Base-by-base conservation (phyloP, 2,888 invertebrate species). In the Pollenia griseotomentosa region DNA sequence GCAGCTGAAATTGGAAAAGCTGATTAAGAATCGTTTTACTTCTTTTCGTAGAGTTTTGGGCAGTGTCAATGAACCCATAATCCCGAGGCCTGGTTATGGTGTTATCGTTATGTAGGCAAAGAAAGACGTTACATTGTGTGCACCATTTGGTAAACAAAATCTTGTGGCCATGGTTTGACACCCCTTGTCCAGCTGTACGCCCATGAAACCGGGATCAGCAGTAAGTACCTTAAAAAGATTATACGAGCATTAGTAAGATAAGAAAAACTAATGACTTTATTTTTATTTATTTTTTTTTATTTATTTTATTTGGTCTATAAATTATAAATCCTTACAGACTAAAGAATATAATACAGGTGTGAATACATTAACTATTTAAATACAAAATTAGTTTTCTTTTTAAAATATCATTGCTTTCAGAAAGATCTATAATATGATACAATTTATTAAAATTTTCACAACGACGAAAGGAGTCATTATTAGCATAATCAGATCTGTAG, bases 101-200 rank as follows among this genome's bases (percentile, higher is more conserved):
- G 98, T 93, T 96, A 98, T 93, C 95, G 96, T 89, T 92, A 96
- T 48, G 95, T 99, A 42, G 99, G 99, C 6, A 95, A 96, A 86
- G 95, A 95, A 66, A 96, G 95, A 88, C 98, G 98, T 93, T 97
- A 99, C 79, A 97, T 99, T 91, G 98, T 97, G 0, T 99, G 99
- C 93, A 99, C 99, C 0, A 99, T 98, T 94, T 99, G 99, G 99
- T 99, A 99, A 94, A 99, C 99, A 0, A 99, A 99, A 94, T 99
- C 99, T 7, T 99, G 99, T 10, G 99, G 99, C 0, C 99, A 99
- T 94, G 97, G 99, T 23, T 95, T 99, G 66, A 98, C 99, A 98
- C 99, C 51, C 98, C 99, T 48, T 94, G 99, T 71, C 99, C 0
- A 99, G 99, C 23, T 98, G 98, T 23, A 99, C 98, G 2, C 97